phyloP scores from a whole-genome alignment of 2,113 vertebrate species.

The Ciconia stormi region DNA sequence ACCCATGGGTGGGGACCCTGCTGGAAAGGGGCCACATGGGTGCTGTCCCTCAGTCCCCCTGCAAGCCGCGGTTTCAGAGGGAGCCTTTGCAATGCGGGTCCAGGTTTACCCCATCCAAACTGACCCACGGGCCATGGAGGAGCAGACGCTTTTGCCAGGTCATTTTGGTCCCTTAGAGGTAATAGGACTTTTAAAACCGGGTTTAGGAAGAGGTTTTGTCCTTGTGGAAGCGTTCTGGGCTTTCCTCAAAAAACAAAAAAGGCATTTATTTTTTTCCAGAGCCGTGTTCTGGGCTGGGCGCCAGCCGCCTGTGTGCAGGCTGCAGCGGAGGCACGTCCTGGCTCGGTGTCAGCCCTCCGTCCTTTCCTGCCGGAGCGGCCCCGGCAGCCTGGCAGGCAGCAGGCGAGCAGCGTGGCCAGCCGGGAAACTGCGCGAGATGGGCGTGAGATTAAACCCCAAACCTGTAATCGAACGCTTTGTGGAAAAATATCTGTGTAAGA shows the following conservation, averaged over 20 bases:
- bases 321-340: background rate
- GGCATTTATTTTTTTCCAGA: background rate
- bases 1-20: background rate
- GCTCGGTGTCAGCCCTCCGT: background rate
- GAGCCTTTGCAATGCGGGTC: background rate
- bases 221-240: background rate
- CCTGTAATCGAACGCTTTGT: background rate
- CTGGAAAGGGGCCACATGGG: fast-evolving
- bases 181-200: background rate
- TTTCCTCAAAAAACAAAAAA: conserved; percentile 52
- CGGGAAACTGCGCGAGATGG: background rate
- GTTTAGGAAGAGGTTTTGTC: conserved; percentile 12
- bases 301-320: conserved; percentile 21
- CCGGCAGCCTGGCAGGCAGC: background rate
- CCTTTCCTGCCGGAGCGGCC: background rate
- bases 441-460: background rate
- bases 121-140: fast-evolving
- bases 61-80: background rate
- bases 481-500: background rate
- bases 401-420: background rate
- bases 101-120: background rate
- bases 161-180: background rate
- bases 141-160: background rate
- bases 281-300: background rate
- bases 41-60: background rate